Base-by-base conservation (phyloP, 2,888 invertebrate species). In the Drosophila cracens region DNA sequence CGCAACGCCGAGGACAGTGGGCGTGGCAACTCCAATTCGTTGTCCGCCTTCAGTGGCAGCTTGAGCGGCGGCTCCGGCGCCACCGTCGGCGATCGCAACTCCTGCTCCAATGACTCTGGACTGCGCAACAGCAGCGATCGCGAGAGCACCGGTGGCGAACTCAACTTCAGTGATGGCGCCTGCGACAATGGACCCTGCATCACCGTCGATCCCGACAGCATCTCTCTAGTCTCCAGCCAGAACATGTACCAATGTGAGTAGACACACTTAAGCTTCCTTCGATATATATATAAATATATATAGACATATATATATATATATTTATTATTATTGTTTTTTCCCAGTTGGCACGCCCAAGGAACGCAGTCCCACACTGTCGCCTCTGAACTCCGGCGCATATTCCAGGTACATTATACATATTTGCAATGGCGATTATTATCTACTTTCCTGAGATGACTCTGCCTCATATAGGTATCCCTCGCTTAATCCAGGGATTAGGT, bases 41-140 rank as follows among this genome's bases (percentile, higher is more conserved):
- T 92, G 61, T 92, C 92, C 0, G 92, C 92, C 0, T 92, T 92
- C 33, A 92, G 93, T 25, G 89, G 92, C 46, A 92, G 92, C 53
- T 70, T 92, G 34, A 92, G 92, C 25, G 92, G 92, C 3, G 92
- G 92, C 10, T 92, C 92, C 1, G 93, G 92, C 1, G 92, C 92
- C 60, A 92, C 92, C 0, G 94, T 94, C 1, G 95, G 95, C 2
- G 97, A 97, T 92, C 94, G 97, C 49, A 97, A 97, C 74, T 97
- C 97, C 89, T 97, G 97, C 93, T 97, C 97, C 89, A 97, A 97
- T 18, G 97, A 97, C 92, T 97, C 97, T 31, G 97, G 97, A 7
- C 96, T 97, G 25, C 94, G 97, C 88, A 92, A 93, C 40, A 97
- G 96, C 93, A 97, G 97, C 87, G 97, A 97, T 92, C 94, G 96